A percentile compares a stretch with the other conserved stretches of the same genome.
Conservation (phyloP, 2,888 invertebrate genomes). For the Erebia palarica region DNA sequence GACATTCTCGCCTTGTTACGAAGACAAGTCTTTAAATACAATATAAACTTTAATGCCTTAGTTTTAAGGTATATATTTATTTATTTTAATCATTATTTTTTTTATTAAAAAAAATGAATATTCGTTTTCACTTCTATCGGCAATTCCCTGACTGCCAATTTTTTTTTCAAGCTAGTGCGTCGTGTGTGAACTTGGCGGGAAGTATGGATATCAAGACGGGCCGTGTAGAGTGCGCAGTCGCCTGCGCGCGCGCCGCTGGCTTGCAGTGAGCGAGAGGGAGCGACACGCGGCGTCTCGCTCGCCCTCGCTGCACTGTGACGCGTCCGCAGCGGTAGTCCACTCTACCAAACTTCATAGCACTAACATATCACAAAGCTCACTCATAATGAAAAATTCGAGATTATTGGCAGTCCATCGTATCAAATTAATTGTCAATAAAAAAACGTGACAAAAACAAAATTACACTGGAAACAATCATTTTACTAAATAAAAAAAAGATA, state of each 20-base stretch:
- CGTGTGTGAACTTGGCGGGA: too few species aligned
- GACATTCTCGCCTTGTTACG: too few species aligned
- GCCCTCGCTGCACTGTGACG: conserved; percentile 71
- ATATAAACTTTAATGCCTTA: too few species aligned
- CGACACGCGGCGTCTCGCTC: conserved; percentile 42
- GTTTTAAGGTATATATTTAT: too few species aligned
- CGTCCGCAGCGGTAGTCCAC: conserved; percentile 68
- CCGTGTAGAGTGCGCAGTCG: conserved; percentile 25
- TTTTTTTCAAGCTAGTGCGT: too few species aligned
- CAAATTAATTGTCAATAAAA: conserved; percentile 42
- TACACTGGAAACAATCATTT: conserved; percentile 24
- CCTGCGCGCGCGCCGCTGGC: conserved; percentile 55
- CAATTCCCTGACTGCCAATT: too few species aligned
- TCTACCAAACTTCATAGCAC: conserved; percentile 65
- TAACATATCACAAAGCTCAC: conserved; percentile 63
- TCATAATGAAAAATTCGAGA: conserved; percentile 63
- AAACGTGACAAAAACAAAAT: conserved; percentile 24
- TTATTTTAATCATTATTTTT: too few species aligned
- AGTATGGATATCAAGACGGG: background rate
- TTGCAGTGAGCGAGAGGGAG: conserved; percentile 67
- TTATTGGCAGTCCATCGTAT: conserved; percentile 64
- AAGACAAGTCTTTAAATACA: too few species aligned
- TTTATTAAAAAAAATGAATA: too few species aligned
- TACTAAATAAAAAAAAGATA: conserved; percentile 26
- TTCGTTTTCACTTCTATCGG: too few species aligned